Evolutionary conservation across 1,140 invertebrate genomes (phyloP).

Genomic region (Akabosia matsudoensis): DNA sequence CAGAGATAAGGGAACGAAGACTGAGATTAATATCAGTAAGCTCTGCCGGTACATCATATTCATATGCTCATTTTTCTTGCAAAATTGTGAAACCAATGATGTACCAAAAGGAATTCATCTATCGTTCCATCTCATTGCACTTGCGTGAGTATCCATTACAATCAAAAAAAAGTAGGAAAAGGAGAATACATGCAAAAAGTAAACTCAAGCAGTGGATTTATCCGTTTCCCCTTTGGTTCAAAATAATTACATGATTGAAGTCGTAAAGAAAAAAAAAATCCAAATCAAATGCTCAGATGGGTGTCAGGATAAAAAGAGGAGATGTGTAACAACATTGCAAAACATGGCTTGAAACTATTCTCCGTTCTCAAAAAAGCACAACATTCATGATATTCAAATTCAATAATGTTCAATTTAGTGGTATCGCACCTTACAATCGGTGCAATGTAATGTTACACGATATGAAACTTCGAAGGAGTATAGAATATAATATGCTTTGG

Average conservation of each 20-base stretch:
- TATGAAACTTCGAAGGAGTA: too few relatives aligned
- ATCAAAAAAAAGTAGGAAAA: not conserved
- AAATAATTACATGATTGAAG: not conserved
- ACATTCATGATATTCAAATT: too few relatives aligned
- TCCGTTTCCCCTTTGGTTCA: not conserved
- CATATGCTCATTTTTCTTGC: too few relatives aligned
- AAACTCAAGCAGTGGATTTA: not conserved
- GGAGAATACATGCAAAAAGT: not conserved
- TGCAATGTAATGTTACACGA: too few relatives aligned
- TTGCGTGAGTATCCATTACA: not conserved
- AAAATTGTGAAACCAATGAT: not conserved
- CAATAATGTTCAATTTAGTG: not conserved
- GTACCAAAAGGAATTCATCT: too few relatives aligned
- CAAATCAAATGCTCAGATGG: not conserved
- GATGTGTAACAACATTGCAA: not conserved
- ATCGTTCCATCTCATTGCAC: conserved; percentile 9
- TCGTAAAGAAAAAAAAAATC: not conserved
- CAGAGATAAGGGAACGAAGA: too few relatives aligned
- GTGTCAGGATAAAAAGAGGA: not conserved
- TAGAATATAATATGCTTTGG: too few relatives aligned
- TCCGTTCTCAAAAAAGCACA: too few relatives aligned
- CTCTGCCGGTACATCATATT: too few relatives aligned
- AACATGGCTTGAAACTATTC: not conserved
- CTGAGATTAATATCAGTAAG: too few relatives aligned
- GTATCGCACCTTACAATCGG: too few relatives aligned